These are phyloP conservation scores for Glossophaga mutica DNA, from an alignment of 2,797 vertebrate species.

Conservation along the genomic window DNA sequence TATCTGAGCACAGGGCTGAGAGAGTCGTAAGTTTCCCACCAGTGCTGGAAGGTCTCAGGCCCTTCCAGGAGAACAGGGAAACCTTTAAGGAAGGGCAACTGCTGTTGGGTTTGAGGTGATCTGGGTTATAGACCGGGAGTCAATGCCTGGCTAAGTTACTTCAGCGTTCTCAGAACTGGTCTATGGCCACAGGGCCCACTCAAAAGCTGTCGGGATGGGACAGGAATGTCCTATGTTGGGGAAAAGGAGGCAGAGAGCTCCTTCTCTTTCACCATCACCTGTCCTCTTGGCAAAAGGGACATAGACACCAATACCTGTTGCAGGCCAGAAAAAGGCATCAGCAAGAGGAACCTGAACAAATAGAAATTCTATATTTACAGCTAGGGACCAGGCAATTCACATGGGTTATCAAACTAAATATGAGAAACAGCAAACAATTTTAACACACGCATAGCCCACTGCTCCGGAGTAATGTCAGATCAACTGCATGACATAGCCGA, in stretches of 20 bases:
- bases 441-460: background rate
- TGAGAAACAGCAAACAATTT: background rate
- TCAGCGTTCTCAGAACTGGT: background rate
- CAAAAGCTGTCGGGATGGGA: background rate
- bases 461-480: background rate
- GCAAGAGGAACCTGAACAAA: background rate
- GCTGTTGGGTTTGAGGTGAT: background rate
- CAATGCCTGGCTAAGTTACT: background rate
- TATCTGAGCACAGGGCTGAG: background rate
- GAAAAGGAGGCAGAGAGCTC: background rate
- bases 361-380: background rate
- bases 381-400: conserved; percentile 2
- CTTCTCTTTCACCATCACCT: background rate
- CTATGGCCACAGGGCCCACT: background rate
- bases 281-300: background rate
- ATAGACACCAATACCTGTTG: background rate
- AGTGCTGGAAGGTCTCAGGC: background rate
- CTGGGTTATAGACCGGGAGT: background rate
- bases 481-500: background rate
- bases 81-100: background rate
- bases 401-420: conserved; percentile 21
- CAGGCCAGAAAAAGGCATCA: background rate
- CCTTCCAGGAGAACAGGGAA: background rate
- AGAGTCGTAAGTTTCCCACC: background rate
- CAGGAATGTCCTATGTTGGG: background rate